Evolutionary conservation across 2,113 vertebrate genomes (phyloP).

Genomic region (Heterocephalus glaber): DNA sequence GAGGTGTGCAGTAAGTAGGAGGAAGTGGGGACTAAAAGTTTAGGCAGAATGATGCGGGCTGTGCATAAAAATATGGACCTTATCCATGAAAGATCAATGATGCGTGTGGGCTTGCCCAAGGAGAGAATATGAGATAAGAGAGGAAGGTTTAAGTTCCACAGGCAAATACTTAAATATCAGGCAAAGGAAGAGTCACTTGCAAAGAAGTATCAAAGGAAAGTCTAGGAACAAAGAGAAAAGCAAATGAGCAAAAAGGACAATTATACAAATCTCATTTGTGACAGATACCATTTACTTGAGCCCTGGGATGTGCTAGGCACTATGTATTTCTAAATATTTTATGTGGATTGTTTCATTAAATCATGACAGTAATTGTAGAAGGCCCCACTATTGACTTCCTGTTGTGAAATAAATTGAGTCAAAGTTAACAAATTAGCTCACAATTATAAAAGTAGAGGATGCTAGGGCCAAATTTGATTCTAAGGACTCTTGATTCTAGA

Average conservation of each 20-base stretch:
- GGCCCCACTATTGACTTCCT: neutral
- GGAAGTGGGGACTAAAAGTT: neutral
- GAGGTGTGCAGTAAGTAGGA: neutral
- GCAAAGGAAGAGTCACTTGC: neutral
- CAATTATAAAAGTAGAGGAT: neutral
- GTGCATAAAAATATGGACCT: neutral
- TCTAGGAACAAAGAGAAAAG: neutral
- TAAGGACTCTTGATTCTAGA: neutral
- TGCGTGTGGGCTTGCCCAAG: neutral
- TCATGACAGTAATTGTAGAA: neutral
- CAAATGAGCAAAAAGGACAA: neutral
- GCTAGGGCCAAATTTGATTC: neutral
- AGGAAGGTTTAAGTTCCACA: neutral
- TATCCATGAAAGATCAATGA: neutral
- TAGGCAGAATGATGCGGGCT: neutral
- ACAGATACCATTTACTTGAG: neutral
- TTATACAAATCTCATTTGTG: neutral
- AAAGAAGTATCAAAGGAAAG: neutral
- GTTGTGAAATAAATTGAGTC: neutral
- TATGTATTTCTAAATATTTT: neutral
- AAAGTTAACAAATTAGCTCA: neutral
- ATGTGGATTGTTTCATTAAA: neutral
- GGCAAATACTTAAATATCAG: neutral
- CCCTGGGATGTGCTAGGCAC: neutral
- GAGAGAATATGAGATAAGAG: neutral